A percentile compares a stretch with the other conserved stretches of the same genome.
Evolutionary conservation across 53 echinoderm and acorn worm genomes (phyloP).

Genomic region (Paelopatides confundens): DNA sequence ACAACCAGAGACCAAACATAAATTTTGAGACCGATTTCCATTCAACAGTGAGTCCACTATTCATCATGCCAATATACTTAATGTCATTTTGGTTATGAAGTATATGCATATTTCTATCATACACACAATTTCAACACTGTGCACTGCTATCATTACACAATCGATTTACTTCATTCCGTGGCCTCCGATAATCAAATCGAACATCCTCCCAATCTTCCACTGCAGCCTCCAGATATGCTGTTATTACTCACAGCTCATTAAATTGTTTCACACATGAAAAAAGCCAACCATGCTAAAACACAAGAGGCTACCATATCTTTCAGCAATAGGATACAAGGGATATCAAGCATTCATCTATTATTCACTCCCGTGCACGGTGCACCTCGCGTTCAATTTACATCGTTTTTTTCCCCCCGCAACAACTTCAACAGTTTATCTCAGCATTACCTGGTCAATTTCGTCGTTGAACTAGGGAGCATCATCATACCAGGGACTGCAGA

Average conservation of each 20-base stretch:
- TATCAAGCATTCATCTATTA: constrained; percentile 23
- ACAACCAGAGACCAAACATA: no score
- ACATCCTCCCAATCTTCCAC: neutral
- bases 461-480: neutral
- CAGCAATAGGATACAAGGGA: neutral
- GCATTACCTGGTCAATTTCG: neutral
- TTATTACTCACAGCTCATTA: constrained; percentile 21
- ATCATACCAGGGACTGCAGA: neutral
- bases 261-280: constrained; percentile 12
- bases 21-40: no score
- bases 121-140: no score
- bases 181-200: neutral
- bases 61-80: no score
- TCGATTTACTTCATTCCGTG: neutral
- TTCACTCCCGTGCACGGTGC: neutral
- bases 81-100: no score
- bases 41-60: no score
- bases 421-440: neutral
- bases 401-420: neutral
- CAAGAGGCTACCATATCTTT: neutral
- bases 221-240: neutral
- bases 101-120: no score
- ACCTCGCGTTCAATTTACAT: neutral
- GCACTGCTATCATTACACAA: neutral
- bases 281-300: neutral